A percentile compares a stretch with the other conserved stretches of the same genome.
These are phyloP conservation scores for Clarias magur DNA, from an alignment of 2,113 vertebrate genomes.

Conservation along the genomic window DNA sequence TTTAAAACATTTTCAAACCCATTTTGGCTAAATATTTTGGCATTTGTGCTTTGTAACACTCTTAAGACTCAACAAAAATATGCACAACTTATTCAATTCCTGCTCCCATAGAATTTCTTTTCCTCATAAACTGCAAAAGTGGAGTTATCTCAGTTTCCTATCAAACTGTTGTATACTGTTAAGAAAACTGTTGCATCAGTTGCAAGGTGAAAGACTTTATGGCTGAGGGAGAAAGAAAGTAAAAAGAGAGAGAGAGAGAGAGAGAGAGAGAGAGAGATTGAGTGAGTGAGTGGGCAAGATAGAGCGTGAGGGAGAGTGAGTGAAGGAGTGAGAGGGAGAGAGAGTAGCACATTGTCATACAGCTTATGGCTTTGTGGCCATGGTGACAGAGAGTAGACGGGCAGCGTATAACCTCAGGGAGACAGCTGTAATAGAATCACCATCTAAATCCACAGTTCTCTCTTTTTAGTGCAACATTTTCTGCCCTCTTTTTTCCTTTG, in stretches of 20 bases:
- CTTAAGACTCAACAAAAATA: no score
- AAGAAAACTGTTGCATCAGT: no score
- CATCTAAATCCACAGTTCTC: constrained; percentile 47
- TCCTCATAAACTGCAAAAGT: no score
- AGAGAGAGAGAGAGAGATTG: no score
- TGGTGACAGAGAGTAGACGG: constrained; percentile 52
- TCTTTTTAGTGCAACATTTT: constrained; percentile 51
- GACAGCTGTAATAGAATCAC: constrained; percentile 31
- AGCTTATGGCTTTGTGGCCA: constrained; percentile 53
- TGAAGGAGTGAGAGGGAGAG: not conserved
- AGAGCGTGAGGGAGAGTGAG: not conserved
- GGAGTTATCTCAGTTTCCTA: no score
- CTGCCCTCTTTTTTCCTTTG: constrained; percentile 3
- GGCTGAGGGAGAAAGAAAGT: not conserved
- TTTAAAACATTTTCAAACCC: no score
- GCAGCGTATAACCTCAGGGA: constrained; percentile 41
- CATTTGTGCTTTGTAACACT: no score
- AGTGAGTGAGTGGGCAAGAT: not conserved
- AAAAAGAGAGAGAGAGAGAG: not conserved
- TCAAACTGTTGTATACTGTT: no score
- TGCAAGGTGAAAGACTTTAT: not conserved
- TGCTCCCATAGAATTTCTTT: no score
- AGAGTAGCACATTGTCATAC: constrained; percentile 8
- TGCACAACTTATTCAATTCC: no score
- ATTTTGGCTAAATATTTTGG: no score